Evolutionary conservation across 2,113 vertebrate genomes (phyloP).

Genomic region (Setophaga petechia): DNA sequence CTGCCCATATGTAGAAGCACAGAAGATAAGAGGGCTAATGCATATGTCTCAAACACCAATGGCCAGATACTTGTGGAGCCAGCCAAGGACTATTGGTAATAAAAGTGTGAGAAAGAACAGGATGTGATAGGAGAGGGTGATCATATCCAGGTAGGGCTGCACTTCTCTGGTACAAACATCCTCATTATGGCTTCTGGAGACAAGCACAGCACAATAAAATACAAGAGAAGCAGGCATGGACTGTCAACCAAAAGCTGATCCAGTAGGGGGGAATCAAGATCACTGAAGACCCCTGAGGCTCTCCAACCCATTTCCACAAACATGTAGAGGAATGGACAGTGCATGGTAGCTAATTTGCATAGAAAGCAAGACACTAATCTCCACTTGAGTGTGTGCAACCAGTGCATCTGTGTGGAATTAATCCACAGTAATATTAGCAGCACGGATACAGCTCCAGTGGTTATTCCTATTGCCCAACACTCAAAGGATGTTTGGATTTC

Average conservation of each 20-base stretch:
- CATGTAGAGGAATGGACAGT: neutral
- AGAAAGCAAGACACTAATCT: neutral
- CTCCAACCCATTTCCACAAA: neutral
- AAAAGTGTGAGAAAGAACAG: neutral
- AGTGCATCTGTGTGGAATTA: neutral
- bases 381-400: neutral
- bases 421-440: neutral
- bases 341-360: neutral
- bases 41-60: neutral
- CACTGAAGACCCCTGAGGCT: accelerated
- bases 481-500: neutral
- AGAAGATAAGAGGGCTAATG: neutral
- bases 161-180: neutral
- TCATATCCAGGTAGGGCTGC: neutral
- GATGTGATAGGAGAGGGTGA: neutral
- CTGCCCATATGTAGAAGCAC: neutral
- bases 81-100: neutral
- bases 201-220: neutral
- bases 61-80: neutral
- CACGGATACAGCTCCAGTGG: neutral
- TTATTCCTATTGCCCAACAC: neutral
- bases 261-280: neutral
- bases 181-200: neutral
- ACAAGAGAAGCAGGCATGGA: neutral
- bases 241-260: accelerated